Conservation (phyloP, 2,113 vertebrate genomes). For the Antidorcas marsupialis region DNA sequence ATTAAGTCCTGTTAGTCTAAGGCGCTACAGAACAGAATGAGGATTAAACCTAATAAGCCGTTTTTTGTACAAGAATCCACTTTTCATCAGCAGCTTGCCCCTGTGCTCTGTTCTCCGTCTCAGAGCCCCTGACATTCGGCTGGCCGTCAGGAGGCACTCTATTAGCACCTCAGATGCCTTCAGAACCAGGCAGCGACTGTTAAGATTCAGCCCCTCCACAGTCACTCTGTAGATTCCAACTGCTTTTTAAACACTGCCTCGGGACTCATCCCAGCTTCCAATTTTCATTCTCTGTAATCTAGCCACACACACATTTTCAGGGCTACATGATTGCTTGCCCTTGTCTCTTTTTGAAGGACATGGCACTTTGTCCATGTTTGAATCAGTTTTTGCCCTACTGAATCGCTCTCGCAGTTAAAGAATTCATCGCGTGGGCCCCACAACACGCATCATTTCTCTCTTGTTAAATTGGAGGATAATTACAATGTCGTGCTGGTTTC, state of each 20-base stretch:
- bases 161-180: rapidly evolving
- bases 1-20: background rate
- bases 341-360: background rate
- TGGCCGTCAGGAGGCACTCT: background rate
- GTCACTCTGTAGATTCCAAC: background rate
- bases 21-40: background rate
- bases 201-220: background rate
- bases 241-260: background rate
- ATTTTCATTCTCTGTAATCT: background rate
- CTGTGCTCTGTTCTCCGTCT: background rate
- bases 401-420: background rate
- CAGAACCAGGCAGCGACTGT: background rate
- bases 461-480: background rate
- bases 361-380: background rate
- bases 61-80: background rate
- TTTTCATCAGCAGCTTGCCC: background rate
- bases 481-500: background rate
- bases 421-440: background rate
- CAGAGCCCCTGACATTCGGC: background rate
- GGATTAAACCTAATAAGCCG: background rate
- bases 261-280: background rate
- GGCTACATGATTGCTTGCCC: background rate
- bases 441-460: background rate
- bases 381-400: background rate
- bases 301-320: background rate